Evolutionary conservation across 2,888 invertebrate genomes (phyloP), one percentile per base, ranked within the genome.

Genomic region (Acronicta leporina): DNA sequence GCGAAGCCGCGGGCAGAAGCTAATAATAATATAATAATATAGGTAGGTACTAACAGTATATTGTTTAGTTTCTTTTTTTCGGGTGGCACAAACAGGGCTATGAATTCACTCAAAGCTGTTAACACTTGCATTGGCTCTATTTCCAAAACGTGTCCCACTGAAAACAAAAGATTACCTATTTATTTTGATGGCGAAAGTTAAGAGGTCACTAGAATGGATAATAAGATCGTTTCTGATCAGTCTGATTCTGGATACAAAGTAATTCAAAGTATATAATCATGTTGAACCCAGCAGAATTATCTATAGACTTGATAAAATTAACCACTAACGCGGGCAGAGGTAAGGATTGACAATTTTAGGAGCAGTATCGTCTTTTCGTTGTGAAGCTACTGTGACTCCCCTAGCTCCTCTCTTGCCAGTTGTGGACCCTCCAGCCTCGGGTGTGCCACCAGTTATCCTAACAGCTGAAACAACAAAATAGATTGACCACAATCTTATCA

Each of bases 61-160:
- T 89, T 84, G 60, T 90, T 84, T 3, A 93, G 85, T 65, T 86
- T 90, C 73, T 82, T 84, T 68, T 93, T 94, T 41, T 93, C 94
- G 2, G 94, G 90, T 8, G 92, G 91, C 42, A 91, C 86, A 82
- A 94, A 90, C 67, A 90, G 64, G 8, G 87, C 69, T 66, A 96
- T 95, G 76, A 96, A 97, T 67, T 96, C 96, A 59, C 95, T 95
- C 40, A 97, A 85, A 2, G 96, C 96, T 25, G 95, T 95, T 50
- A 97, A 87, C 0, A 97, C 96, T 77, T 96, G 95, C 63, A 95
- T 95, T 0, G 96, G 95, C 78, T 96, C 96, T 70, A 97, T 96
- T 74, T 96, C 95, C 53, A 97, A 85, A 42, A 94, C 90, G 84
- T 97, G 97, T 30, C 96, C 95, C 75, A 85, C 94, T 94, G 77